Conservation (phyloP, 2,888 invertebrate species). For the Catocala fraxini region DNA sequence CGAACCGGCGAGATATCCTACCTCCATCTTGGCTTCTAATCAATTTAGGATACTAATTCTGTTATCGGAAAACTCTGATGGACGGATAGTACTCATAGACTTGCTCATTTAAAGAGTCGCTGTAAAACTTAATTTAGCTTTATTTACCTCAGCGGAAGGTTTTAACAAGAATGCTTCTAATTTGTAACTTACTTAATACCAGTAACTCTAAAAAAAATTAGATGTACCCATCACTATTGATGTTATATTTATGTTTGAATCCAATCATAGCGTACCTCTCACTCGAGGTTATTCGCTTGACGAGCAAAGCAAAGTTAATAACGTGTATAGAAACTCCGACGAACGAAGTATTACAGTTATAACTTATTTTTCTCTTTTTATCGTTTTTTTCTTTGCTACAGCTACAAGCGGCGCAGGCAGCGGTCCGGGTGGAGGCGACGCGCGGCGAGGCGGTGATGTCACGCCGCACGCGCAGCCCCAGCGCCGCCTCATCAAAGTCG, state of each 20-base stretch:
- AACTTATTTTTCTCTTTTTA: not conserved
- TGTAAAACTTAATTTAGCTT: not conserved
- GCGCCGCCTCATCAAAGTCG: conserved; percentile 94
- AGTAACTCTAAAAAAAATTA: too few species aligned
- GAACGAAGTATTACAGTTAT: too few species aligned
- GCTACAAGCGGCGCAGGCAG: conserved; percentile 78
- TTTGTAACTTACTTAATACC: too few species aligned
- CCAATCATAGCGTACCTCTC: too few species aligned
- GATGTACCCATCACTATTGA: too few species aligned
- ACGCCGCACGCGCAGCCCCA: conserved; percentile 83
- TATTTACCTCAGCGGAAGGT: too few species aligned
- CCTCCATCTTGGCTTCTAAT: not conserved
- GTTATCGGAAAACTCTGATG: not conserved
- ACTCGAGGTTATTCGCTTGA: too few species aligned
- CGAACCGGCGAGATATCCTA: conserved; percentile 1
- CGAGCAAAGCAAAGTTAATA: too few species aligned
- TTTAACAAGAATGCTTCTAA: too few species aligned
- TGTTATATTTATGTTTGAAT: too few species aligned
- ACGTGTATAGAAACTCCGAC: too few species aligned
- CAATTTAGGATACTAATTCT: not conserved
- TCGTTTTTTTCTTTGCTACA: conserved; percentile 60
- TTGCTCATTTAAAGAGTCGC: not conserved
- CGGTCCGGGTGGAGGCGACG: conserved; percentile 79
- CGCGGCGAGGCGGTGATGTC: conserved; percentile 88
- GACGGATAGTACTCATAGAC: not conserved